Conservation (phyloP, 2,888 invertebrate species). For the Diaprepes abbreviatus region DNA sequence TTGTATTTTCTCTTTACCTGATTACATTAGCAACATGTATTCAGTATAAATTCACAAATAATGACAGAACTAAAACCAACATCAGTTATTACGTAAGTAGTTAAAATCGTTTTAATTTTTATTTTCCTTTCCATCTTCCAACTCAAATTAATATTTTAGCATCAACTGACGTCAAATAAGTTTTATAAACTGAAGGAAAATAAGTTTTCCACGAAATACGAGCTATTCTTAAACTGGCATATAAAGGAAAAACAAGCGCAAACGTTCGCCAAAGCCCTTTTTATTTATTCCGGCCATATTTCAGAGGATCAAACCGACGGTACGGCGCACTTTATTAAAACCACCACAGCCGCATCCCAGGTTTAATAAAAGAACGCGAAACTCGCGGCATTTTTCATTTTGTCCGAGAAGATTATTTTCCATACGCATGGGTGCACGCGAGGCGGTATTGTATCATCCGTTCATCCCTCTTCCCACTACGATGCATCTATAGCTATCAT, state of each 20-base stretch:
- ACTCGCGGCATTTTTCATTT: constrained; percentile 51
- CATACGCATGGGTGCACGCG: constrained; percentile 49
- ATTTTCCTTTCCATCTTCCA: not conserved
- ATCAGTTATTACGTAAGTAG: not conserved
- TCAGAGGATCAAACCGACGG: constrained; percentile 49
- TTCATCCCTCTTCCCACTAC: not conserved
- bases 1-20: too few species aligned
- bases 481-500: constrained; percentile 4
- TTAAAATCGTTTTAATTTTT: not conserved
- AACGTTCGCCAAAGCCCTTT: constrained; percentile 49
- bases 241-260: constrained; percentile 47
- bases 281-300: constrained; percentile 52
- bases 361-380: constrained; percentile 51
- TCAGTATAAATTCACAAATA: too few species aligned
- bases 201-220: constrained; percentile 34
- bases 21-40: too few species aligned
- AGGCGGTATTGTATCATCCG: constrained; percentile 37
- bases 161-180: constrained; percentile 26
- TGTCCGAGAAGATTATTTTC: constrained; percentile 50
- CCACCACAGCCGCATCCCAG: constrained; percentile 45
- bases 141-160: constrained; percentile 5
- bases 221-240: constrained; percentile 42
- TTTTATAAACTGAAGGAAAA: constrained; percentile 35
- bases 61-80: too few species aligned
- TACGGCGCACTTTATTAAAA: constrained; percentile 50